phyloP scores from a whole-genome alignment of 2,888 invertebrate species.

The Orthonychiurus folsomi region DNA sequence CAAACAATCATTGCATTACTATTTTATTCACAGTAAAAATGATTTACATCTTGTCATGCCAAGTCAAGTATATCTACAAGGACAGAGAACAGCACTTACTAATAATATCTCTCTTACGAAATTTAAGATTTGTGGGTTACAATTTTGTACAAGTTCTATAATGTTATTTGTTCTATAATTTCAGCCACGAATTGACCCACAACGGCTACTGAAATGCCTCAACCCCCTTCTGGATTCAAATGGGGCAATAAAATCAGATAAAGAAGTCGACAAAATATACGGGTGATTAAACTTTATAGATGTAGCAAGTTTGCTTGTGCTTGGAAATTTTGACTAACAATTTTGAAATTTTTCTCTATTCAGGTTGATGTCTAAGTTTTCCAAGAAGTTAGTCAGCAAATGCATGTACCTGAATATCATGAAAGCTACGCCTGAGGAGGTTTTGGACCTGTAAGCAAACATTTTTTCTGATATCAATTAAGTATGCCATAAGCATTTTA shows the following conservation, averaged over 20 bases:
- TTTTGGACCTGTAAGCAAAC: constrained; percentile 69
- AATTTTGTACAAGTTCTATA: not conserved
- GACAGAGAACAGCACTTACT: no score
- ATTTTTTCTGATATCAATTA: no score
- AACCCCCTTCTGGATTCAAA: constrained; percentile 66
- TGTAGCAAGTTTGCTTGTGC: no score
- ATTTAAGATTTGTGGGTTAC: not conserved
- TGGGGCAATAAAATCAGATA: constrained; percentile 79
- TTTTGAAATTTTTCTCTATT: no score
- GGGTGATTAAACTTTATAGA: no score
- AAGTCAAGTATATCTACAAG: no score
- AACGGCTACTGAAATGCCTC: constrained; percentile 77
- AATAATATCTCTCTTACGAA: no score
- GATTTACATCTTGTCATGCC: no score
- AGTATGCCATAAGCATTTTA: no score
- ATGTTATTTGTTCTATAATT: constrained; percentile 45
- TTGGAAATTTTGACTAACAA: no score
- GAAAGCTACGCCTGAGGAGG: constrained; percentile 70
- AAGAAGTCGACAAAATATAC: constrained; percentile 78
- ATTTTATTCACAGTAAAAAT: no score
- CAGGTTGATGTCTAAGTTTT: constrained; percentile 93
- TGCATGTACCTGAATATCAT: constrained; percentile 90
- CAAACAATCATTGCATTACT: no score
- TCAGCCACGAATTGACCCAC: constrained; percentile 87
- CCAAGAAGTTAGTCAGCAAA: constrained; percentile 87